Evolutionary conservation across 2,888 invertebrate species (phyloP), one percentile per base, ranked within the genome.

Genomic region (Heliconius cydno): DNA sequence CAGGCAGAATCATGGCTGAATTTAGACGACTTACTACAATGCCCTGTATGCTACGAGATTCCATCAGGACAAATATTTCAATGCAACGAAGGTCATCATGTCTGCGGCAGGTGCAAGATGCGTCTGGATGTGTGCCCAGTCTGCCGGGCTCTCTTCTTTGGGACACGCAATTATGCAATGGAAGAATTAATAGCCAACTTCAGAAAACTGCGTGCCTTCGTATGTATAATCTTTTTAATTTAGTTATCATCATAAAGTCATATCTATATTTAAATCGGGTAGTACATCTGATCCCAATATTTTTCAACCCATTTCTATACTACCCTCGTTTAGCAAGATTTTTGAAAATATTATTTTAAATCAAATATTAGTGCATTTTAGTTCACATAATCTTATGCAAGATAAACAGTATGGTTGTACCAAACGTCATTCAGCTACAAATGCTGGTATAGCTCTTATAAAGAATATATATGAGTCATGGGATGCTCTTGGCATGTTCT

Each of bases 41-140:
- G 96, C 86, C 96, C 95, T 34, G 94, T 96, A n/a, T 96, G 96
- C 87, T 95, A 95, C 84, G 95, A 95, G 83, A 92, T 94, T 78
- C 94, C 95, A 19, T 82, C 89, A 1, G 93, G 92, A 2, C 92
- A 92, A 81, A 95, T 96, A 80, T 92, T 94, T 81, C 95, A 95
- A 85, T 96, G 96, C 84, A 89, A 91, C 84, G 93, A 95, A 82
- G 96, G 96, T 0, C 96, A 96, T 85, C 95, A 96, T 87, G 93
- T 96, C 0, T 96, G 96, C 82, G 91, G 91, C 4, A 86, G 88
- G 3, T 96, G 96, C 86, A 95, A 92, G 84, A 84, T 86, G 68
- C 93, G 95, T 77, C 88, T 96, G 38, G 87, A 89, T 52, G 87
- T 90, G 46, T 96, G 96, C 84, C 96, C 96, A 6, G 92, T 95